Conservation (phyloP, 2,888 invertebrate genomes). For the Trichacis sp. region DNA sequence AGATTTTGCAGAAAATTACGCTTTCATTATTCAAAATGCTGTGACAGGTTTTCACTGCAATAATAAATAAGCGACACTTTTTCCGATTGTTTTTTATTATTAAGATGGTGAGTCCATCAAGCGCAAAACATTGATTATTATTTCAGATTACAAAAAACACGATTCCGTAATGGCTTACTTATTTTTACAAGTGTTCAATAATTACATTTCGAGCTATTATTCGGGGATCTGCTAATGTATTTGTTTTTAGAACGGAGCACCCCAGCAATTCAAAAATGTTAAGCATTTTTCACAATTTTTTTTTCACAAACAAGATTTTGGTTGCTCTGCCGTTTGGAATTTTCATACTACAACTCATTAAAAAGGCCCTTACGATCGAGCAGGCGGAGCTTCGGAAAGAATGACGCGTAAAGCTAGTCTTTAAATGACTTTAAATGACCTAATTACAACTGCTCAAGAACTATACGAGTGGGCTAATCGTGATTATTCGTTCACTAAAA, state of each 20-base stretch:
- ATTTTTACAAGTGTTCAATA: no score
- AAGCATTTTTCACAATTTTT: conserved; percentile 17
- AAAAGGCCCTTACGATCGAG: conserved; percentile 32
- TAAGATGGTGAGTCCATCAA: neutral
- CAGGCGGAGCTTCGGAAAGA: conserved; percentile 16
- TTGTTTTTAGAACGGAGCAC: no score
- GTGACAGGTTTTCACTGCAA: neutral
- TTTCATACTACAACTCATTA: conserved; percentile 25
- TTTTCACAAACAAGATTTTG: conserved; percentile 25
- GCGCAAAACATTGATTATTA: no score
- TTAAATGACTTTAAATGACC: conserved; percentile 5
- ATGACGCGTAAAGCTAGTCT: conserved; percentile 15
- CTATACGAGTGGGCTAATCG: conserved; percentile 17
- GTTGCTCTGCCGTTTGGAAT: conserved; percentile 18
- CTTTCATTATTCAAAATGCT: no score
- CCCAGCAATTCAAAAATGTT: no score
- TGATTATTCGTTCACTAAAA: conserved; percentile 4
- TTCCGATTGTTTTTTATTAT: neutral
- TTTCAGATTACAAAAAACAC: no score
- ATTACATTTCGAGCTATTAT: no score
- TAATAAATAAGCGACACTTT: neutral
- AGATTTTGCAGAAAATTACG: no score
- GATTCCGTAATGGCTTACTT: no score
- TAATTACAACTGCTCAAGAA: conserved; percentile 11
- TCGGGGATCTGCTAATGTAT: no score